A percentile compares a stretch with the other conserved stretches of the same genome.
phyloP scores from a whole-genome alignment of 1,140 invertebrate genomes.

The Drosophila sproati region DNA sequence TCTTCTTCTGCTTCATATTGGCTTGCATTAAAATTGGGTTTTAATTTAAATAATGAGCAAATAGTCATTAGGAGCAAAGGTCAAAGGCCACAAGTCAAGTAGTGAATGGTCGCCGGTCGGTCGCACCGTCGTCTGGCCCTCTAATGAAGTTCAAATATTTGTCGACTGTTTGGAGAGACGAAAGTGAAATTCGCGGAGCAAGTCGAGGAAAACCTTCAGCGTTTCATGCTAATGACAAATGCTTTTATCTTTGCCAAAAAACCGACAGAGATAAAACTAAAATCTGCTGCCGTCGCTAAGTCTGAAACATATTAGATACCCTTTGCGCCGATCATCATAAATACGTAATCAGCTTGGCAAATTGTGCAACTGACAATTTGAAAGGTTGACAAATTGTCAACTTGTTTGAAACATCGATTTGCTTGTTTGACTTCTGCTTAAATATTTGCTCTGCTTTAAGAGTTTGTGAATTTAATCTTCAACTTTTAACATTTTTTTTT shows the following conservation, averaged over 20 bases:
- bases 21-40: constrained; percentile 68
- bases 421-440: too few relatives aligned
- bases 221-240: constrained; percentile 83
- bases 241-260: constrained; percentile 69
- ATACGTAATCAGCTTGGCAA: neutral
- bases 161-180: constrained; percentile 34
- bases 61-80: constrained; percentile 36
- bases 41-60: constrained; percentile 74
- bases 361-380: neutral
- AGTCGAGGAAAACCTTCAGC: constrained; percentile 53
- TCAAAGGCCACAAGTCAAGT: constrained; percentile 17
- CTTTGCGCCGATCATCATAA: constrained; percentile 26
- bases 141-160: constrained; percentile 82
- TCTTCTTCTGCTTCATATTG: neutral
- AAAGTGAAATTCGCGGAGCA: constrained; percentile 24
- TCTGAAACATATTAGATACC: constrained; percentile 20
- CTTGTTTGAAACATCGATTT: too few relatives aligned
- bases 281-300: constrained; percentile 44
- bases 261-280: constrained; percentile 31
- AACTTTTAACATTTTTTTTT: neutral
- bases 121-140: constrained; percentile 16
- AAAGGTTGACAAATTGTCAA: too few relatives aligned
- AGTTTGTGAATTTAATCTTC: too few relatives aligned
- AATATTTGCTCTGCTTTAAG: too few relatives aligned
- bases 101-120: neutral